Percentiles rank a stretch among this genome's conserved stretches.
Evolutionary conservation across 2,797 vertebrate genomes (phyloP).

Genomic region (Paguma larvata): DNA sequence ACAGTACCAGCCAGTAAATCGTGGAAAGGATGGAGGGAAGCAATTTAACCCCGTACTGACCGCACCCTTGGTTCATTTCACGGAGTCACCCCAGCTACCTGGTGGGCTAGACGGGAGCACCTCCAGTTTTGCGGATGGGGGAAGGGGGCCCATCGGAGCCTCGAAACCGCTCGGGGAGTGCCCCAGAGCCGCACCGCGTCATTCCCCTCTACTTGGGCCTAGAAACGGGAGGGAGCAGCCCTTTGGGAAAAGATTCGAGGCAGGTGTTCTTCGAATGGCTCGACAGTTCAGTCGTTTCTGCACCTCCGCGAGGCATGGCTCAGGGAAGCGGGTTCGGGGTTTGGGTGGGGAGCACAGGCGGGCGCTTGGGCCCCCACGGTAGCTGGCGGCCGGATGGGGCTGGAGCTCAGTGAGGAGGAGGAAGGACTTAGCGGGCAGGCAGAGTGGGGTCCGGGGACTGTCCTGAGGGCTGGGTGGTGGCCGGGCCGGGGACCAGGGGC

Average conservation of each 20-base stretch:
- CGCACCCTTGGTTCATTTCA: accelerated
- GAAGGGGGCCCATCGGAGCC: background rate
- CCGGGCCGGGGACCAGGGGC: background rate
- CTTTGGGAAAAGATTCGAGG: background rate
- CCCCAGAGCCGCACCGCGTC: background rate
- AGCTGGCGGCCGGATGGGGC: accelerated
- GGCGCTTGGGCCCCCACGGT: accelerated
- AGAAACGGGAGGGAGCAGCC: background rate
- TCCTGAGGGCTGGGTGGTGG: background rate
- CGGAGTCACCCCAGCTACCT: background rate
- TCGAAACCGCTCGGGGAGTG: background rate
- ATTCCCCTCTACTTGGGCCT: background rate
- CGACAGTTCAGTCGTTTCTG: background rate
- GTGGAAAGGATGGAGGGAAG: background rate
- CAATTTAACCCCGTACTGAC: background rate
- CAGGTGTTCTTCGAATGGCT: background rate
- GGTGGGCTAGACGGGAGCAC: background rate
- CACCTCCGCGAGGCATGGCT: background rate
- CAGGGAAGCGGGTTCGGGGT: background rate
- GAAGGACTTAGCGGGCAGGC: too few species aligned
- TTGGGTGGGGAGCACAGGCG: accelerated
- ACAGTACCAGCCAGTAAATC: background rate
- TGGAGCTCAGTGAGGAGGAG: background rate
- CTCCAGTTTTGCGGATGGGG: background rate
- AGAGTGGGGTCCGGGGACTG: too few species aligned